Percentiles rank a stretch among this genome's conserved stretches.
These are phyloP conservation scores for Herpetotheres cachinnans DNA, from an alignment of 2,113 vertebrate species.

Conservation along the genomic window DNA sequence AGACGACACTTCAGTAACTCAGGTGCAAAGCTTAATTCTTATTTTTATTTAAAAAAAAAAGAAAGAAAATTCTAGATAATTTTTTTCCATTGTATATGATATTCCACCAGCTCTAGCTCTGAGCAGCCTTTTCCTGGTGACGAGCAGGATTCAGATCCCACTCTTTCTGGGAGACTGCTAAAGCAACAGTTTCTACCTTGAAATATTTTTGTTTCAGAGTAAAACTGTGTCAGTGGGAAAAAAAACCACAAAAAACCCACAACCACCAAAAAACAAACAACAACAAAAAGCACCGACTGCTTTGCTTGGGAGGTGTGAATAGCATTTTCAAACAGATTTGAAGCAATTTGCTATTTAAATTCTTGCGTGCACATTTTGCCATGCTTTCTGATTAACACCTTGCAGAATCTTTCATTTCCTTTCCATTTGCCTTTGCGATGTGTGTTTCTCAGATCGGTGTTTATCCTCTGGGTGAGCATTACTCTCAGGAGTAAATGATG, in stretches of 20 bases:
- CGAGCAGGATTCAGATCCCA: not conserved
- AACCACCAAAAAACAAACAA: not conserved
- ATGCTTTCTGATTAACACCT: not conserved
- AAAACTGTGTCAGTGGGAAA: not conserved
- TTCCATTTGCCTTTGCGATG: accelerated
- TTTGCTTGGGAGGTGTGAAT: not conserved
- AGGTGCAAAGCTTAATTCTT: not conserved
- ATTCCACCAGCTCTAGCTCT: not conserved
- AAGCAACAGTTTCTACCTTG: not conserved
- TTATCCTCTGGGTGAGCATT: not conserved
- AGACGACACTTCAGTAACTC: not conserved
- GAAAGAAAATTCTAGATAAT: not conserved
- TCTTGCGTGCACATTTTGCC: not conserved
- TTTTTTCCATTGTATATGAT: accelerated
- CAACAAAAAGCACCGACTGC: not conserved
- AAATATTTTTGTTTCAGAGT: not conserved
- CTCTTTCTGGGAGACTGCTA: not conserved
- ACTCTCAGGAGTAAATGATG: accelerated
- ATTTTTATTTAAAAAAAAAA: not conserved
- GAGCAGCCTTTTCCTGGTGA: not conserved
- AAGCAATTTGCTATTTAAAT: slow-evolving; percentile 32
- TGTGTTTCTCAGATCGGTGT: accelerated
- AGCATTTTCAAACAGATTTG: not conserved
- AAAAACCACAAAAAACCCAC: not conserved
- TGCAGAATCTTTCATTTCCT: not conserved